Base-by-base conservation (phyloP, 2,113 vertebrate species). In the Pollachius pollachius region DNA sequence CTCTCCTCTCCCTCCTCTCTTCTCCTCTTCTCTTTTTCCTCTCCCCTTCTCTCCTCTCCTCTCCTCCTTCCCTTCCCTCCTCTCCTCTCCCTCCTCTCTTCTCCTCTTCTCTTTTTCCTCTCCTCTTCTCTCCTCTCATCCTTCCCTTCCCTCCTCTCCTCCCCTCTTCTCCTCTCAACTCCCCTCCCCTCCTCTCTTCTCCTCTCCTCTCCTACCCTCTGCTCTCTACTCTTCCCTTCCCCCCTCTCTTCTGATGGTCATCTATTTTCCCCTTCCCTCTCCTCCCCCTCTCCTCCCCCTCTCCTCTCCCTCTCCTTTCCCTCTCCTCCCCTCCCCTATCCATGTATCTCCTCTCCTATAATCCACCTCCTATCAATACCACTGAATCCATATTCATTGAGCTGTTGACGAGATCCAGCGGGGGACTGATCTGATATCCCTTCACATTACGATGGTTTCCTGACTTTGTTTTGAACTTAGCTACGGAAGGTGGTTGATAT, bases 81-180 rank as follows among this genome's bases (percentile, higher is more conserved):
- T 61, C 1, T 59, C 56, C 52, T 13, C 25, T 13, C 4, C 12
- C n/a, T 13, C 5, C 6, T 60, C 58, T 69, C 48, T n/a, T 76
- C 64, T 23, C 54, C 48, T 19, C 15, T 18, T 67, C n/a, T 59
- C 62, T n/a, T n/a, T n/a, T n/a, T 5, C 11, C 34, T 61, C 1
- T 59, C 56, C 52, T 13, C 25, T n/a, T 16, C n/a, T 18, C 23
- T 27, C 9, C 30, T 65, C 27, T 65, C 30, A 19, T n/a, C 17
- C 4, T 5, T 19, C 16, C 18, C 1, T 54, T 13, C 4, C 12
- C n/a, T 13, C 5, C 6, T 60, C 58, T 69, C 48, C 21, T 76
- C 64, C 30, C 54, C 48, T 19, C 15, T 18, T 67, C n/a, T 59
- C 62, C 57, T 75, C 30, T 56, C 13, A n/a, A n/a, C 34, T n/a